Evolutionary conservation across 2,888 invertebrate species (phyloP).

Genomic region (Tromatobia lineatoria): DNA sequence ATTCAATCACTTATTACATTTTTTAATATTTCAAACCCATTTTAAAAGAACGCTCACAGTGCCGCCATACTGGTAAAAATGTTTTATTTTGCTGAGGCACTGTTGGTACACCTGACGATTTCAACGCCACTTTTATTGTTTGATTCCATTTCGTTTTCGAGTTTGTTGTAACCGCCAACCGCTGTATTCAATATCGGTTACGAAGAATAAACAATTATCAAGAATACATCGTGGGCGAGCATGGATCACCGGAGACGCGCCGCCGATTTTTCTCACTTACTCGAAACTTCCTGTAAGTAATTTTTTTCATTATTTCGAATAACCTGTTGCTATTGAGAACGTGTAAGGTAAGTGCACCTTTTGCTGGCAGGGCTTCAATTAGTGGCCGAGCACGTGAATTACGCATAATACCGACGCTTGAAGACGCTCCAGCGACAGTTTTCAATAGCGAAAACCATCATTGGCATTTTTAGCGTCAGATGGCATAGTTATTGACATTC

Average conservation of each 20-base stretch:
- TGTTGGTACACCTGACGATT: conserved; percentile 42
- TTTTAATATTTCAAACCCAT: background rate
- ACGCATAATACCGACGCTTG: too few relatives aligned
- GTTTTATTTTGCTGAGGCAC: background rate
- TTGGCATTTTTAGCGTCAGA: too few relatives aligned
- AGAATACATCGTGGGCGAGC: background rate
- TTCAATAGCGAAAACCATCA: too few relatives aligned
- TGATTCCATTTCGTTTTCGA: conserved; percentile 37
- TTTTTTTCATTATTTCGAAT: conserved; percentile 16
- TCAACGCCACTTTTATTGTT: conserved; percentile 21
- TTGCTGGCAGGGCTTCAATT: too few relatives aligned
- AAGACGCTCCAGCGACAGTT: too few relatives aligned
- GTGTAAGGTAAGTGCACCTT: background rate
- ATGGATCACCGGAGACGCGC: conserved; percentile 59
- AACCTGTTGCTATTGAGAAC: background rate
- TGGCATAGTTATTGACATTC: too few relatives aligned
- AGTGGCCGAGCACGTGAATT: too few relatives aligned
- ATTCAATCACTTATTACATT: background rate
- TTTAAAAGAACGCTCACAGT: conserved; percentile 8
- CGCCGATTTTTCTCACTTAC: conserved; percentile 48
- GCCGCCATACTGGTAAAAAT: background rate
- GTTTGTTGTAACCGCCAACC: conserved; percentile 49
- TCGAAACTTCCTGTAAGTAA: conserved; percentile 47
- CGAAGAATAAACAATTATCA: background rate
- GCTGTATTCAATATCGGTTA: conserved; percentile 13